Conservation (phyloP, 64 coral and sea anemone genomes). For the Montipora sp. region DNA sequence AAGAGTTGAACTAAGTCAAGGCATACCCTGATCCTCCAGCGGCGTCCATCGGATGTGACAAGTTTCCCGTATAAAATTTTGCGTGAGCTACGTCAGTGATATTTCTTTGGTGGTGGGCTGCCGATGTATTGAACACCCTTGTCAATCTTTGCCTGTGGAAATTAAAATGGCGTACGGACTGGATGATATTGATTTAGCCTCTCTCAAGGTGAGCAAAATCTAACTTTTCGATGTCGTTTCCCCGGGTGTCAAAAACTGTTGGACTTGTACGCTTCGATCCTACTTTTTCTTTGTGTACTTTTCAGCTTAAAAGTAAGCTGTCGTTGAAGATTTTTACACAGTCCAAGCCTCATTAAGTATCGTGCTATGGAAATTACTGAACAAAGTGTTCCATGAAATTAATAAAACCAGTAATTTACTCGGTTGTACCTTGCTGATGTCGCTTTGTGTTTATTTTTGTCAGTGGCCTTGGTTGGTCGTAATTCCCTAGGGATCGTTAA, state of each 20-base stretch:
- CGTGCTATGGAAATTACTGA: not conserved
- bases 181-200: constrained; percentile 96
- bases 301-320: not conserved
- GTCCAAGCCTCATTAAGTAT: not conserved
- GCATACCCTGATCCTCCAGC: not conserved
- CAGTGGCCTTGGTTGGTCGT: too few species aligned
- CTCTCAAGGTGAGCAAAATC: constrained; percentile 80
- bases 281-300: not conserved
- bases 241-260: not conserved
- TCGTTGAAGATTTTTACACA: not conserved
- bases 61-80: not conserved
- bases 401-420: not conserved
- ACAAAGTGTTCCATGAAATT: not conserved
- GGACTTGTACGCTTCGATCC: not conserved
- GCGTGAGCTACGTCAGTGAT: not conserved
- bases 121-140: not conserved
- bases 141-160: not conserved
- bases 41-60: constrained; percentile 8
- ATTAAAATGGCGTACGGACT: constrained; percentile 94
- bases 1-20: not conserved
- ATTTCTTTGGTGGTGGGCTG: not conserved
- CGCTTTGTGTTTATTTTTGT: not conserved
- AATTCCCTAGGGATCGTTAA: too few species aligned
- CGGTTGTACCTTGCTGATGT: not conserved
- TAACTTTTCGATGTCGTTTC: not conserved